Evolutionary conservation across 1,140 invertebrate species (phyloP), one percentile per base, ranked within the genome.

Genomic region (Chymomyza costata): DNA sequence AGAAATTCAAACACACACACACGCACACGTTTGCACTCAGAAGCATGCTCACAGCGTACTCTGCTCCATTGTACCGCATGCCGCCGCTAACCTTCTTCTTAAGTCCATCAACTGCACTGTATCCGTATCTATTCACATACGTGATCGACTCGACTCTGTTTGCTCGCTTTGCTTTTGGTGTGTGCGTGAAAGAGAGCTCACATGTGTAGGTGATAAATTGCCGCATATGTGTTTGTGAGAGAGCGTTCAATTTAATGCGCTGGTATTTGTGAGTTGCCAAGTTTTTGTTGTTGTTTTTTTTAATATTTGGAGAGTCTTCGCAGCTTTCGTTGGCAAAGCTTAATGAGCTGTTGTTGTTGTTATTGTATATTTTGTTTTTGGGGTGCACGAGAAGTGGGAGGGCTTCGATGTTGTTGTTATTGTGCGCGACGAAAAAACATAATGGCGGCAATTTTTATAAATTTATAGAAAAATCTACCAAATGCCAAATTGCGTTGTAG

Each of bases 401-500:
- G 55, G 32, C 41, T 45, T 49, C 25, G 16, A 10, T 35, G 32
- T 5, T 31, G 18, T 19, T 52, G 40, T 38, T 38, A 28, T 47
- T 50, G 50, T 44, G 49, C 49, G 52, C 58, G 46, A 45, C 34
- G 28, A 49, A 68, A 76, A 76, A 76, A 78, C 65, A 78, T 70
- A 76, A 78, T 78, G 71, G 71, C 71, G 71, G 57, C 57, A 47
- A 73, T 25, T 59, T 71, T 69, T 60, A 64, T 59, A 73, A 44
- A 64, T 66, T 73, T 55, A 71, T 73, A 73, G 69, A 67, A 73
- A 57, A 73, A 73, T n/a, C n/a, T n/a, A n/a, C n/a, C 55, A 70
- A 78, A 70, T n/a, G n/a, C n/a, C n/a, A n/a, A 76, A 76, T 56
- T 76, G 71, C 71, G 71, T 76, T 76, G 71, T 76, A 78, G 69